A percentile compares a stretch with the other conserved stretches of the same genome.
phyloP scores from a whole-genome alignment of 2,113 vertebrate species.

The Grammomys dolichurus region DNA sequence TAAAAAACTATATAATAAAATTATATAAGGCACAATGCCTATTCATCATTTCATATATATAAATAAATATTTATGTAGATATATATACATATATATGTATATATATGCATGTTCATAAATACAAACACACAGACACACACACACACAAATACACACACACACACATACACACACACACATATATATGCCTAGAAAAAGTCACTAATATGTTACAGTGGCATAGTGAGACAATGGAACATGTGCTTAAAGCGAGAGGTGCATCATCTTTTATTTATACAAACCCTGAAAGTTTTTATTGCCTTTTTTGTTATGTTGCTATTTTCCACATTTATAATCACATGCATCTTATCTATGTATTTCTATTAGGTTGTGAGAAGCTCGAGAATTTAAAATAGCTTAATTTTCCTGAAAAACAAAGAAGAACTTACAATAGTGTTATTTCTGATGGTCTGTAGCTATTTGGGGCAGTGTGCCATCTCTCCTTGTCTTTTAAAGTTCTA shows the following conservation, averaged over 20 bases:
- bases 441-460: background rate
- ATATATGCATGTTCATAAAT: too few species aligned
- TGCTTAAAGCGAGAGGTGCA: background rate
- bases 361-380: background rate
- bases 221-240: background rate
- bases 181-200: background rate
- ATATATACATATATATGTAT: too few species aligned
- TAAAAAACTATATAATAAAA: slow-evolving; percentile 34
- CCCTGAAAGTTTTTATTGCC: background rate
- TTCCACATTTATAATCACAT: slow-evolving; percentile 11
- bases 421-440: background rate
- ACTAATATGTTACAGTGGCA: background rate
- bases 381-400: background rate
- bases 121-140: too few species aligned
- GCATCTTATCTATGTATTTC: background rate
- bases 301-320: slow-evolving; percentile 35
- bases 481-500: background rate
- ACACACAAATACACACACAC: too few species aligned
- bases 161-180: too few species aligned
- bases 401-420: slow-evolving; percentile 20
- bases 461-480: background rate
- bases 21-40: background rate
- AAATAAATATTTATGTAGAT: too few species aligned
- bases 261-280: background rate
- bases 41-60: too few species aligned